Base-by-base conservation (phyloP, 2,797 vertebrate genomes). In the Pelobates cultripes region DNA sequence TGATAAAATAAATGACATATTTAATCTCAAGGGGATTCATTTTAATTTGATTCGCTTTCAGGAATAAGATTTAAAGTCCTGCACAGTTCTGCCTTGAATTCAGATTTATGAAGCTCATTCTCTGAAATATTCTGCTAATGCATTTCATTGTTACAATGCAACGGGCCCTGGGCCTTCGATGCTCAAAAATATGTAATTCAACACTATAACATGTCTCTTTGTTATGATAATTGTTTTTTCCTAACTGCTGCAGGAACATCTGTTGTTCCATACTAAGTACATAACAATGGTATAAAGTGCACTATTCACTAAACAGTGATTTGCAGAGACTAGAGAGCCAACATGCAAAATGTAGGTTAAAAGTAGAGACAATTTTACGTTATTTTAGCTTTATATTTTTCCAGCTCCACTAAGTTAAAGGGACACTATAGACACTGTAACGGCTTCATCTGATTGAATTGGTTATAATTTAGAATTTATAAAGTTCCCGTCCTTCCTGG, bases 1-100 rank as follows among this genome's bases (percentile, higher is more conserved):
- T 90, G 88, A 92, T 85, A 89, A 91, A 87, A 87, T 89, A 88
- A 64, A 81, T 91, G 78, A 86, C 87, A 89, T 88, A 90, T 90
- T 88, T 90, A 91, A 90, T 76, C 83, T 88, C 45, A 2, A 88
- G 85, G 80, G 72, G 86, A 90, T 90, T 89, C 86, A 86, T 88
- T 89, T 83, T 75, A 79, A 83, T 79, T 83, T 64, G 63, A 78
- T 75, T 70, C 78, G 81, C 72, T 74, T 83, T 74, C 82, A 84
- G 74, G 86, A 84, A 85, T 79, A 74, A 86, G 86, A 47, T 83
- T 87, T 86, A 72, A 83, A 86, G 88, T 82, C 86, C 83, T 87
- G 85, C 75, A 80, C 84, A 81, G 77, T 0, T 1, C 86, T 92
- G 82, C 78, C 82, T 81, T 79, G 75, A 91, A 92, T 90, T 91